These are phyloP conservation scores for Marmota monax DNA, from an alignment of 2,113 vertebrate species.

Conservation along the genomic window DNA sequence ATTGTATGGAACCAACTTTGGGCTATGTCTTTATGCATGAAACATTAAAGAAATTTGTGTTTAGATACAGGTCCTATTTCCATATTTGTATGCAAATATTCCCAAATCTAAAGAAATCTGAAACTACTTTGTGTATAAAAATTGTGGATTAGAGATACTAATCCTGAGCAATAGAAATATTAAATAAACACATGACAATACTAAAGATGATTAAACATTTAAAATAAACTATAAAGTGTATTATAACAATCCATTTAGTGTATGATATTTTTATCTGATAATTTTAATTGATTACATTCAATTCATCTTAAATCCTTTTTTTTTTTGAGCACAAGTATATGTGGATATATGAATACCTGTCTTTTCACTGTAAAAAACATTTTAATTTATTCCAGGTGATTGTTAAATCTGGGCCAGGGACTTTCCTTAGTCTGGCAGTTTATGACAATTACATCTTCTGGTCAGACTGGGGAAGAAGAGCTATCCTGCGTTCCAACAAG, in stretches of 20 bases:
- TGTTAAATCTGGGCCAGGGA: constrained; percentile 96
- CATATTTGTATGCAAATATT: neutral
- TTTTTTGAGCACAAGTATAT: neutral
- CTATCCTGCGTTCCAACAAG: constrained; percentile 96
- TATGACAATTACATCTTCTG: constrained; percentile 98
- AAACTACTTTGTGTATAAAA: neutral
- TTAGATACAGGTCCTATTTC: too few species aligned
- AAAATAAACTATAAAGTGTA: neutral
- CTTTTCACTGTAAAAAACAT: neutral
- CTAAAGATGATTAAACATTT: neutral
- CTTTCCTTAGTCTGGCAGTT: constrained; percentile 96
- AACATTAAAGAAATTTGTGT: neutral
- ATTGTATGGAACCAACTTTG: neutral
- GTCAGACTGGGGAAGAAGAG: constrained; percentile 97
- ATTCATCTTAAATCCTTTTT: neutral
- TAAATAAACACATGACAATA: neutral
- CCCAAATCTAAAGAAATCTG: neutral
- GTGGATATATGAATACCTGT: neutral
- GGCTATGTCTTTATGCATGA: neutral
- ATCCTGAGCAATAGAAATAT: neutral
- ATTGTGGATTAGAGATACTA: neutral
- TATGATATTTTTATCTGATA: neutral
- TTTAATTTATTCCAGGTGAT: constrained; percentile 91
- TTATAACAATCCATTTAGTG: neutral
- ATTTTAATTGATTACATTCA: neutral